Conservation (phyloP, 2,113 vertebrate genomes). For the Ranitomeya imitator region DNA sequence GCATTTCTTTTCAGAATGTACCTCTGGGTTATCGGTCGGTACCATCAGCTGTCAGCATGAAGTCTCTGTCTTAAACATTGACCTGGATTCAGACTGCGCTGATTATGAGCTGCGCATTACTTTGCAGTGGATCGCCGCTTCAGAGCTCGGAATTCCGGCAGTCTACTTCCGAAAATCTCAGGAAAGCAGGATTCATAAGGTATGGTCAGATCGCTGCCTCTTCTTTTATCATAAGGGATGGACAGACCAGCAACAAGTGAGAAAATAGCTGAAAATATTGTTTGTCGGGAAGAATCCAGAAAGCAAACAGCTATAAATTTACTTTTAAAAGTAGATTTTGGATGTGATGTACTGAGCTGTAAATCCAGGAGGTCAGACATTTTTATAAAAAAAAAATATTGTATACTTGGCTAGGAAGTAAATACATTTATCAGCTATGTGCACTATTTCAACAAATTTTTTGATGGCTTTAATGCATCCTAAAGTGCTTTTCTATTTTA, state of each 20-base stretch:
- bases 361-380: too few relatives aligned
- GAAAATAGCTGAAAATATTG: background rate
- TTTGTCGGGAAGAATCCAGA: background rate
- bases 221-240: background rate
- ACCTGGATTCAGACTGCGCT: slow-evolving; percentile 81
- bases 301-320: background rate
- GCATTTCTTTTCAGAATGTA: slow-evolving; percentile 72
- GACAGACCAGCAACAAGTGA: background rate
- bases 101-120: slow-evolving; percentile 83
- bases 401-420: too few relatives aligned
- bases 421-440: too few relatives aligned
- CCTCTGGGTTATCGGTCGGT: slow-evolving; percentile 68
- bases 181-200: slow-evolving; percentile 85
- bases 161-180: slow-evolving; percentile 92
- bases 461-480: too few relatives aligned
- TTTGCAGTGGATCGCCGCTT: slow-evolving; percentile 95
- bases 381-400: too few relatives aligned
- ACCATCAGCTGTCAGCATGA: slow-evolving; percentile 73
- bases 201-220: slow-evolving; percentile 60
- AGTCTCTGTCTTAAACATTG: slow-evolving; percentile 89
- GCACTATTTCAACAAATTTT: too few relatives aligned
- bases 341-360: background rate
- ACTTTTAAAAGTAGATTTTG: background rate
- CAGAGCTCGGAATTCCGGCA: slow-evolving; percentile 86
- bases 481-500: too few relatives aligned